Evolutionary conservation across 1,140 invertebrate genomes (phyloP).

Genomic region (Drosophila kikkawai): DNA sequence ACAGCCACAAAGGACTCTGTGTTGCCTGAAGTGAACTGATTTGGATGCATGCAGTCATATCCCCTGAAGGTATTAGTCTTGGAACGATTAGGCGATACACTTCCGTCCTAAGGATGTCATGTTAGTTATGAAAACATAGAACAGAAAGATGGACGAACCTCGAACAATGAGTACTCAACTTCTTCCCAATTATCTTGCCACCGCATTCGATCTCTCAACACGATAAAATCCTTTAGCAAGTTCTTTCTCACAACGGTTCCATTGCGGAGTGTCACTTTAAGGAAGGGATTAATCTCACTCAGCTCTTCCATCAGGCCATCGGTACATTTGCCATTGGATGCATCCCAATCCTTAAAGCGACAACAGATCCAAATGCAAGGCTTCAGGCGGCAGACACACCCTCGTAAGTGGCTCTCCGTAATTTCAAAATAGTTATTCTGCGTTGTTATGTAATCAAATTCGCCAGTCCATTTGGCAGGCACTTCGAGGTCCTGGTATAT

Average conservation of each 20-base stretch:
- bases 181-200: rapidly evolving
- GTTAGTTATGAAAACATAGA: neutral
- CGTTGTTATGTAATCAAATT: too few species aligned
- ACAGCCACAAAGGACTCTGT: neutral
- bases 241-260: neutral
- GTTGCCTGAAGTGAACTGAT: neutral
- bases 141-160: neutral
- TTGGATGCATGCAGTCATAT: neutral
- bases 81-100: neutral
- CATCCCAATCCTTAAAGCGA: too few species aligned
- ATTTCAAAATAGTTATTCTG: neutral
- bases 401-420: neutral
- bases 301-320: neutral
- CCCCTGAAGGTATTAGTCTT: neutral
- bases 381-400: neutral
- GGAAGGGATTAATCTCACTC: neutral
- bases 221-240: neutral
- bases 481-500: too few species aligned
- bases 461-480: too few species aligned
- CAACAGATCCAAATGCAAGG: neutral
- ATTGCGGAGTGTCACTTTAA: neutral
- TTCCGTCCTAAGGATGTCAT: neutral
- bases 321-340: neutral
- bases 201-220: neutral
- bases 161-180: neutral